Conservation (phyloP, 2,888 invertebrate species). For the Zygothrica quintamaculata region DNA sequence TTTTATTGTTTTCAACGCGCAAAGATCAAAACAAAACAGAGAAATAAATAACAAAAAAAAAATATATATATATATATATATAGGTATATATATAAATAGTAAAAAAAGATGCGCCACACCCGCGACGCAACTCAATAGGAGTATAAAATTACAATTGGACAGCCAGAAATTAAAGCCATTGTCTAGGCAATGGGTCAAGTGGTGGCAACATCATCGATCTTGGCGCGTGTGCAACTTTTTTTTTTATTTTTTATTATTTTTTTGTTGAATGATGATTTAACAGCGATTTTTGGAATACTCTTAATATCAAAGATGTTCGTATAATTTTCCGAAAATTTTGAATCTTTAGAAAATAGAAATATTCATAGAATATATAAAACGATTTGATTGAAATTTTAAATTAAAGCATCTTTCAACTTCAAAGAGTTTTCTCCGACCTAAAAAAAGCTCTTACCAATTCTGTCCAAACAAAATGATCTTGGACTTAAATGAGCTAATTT, state of each 20-base stretch:
- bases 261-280: constrained; percentile 59
- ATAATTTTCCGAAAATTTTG: no score
- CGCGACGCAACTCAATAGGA: constrained; percentile 52
- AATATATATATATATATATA: no score
- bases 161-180: constrained; percentile 72
- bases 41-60: constrained; percentile 35
- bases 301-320: no score
- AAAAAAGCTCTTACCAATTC: no score
- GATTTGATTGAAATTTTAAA: neutral
- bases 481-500: constrained; percentile 34
- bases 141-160: constrained; percentile 61
- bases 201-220: constrained; percentile 60
- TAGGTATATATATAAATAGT: no score
- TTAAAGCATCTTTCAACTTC: neutral
- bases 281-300: constrained; percentile 23
- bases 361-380: neutral
- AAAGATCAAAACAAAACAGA: constrained; percentile 67
- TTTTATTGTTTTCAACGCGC: constrained; percentile 66
- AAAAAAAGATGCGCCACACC: constrained; percentile 76
- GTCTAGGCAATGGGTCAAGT: constrained; percentile 75
- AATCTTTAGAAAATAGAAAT: neutral
- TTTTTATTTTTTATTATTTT: no score
- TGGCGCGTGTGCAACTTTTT: constrained; percentile 63
- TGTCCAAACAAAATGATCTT: neutral
- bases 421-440: constrained; percentile 1